Percentiles rank a stretch among this genome's conserved stretches.
Evolutionary conservation across 2,113 vertebrate genomes (phyloP).

Genomic region (Ginglymostoma cirratum): DNA sequence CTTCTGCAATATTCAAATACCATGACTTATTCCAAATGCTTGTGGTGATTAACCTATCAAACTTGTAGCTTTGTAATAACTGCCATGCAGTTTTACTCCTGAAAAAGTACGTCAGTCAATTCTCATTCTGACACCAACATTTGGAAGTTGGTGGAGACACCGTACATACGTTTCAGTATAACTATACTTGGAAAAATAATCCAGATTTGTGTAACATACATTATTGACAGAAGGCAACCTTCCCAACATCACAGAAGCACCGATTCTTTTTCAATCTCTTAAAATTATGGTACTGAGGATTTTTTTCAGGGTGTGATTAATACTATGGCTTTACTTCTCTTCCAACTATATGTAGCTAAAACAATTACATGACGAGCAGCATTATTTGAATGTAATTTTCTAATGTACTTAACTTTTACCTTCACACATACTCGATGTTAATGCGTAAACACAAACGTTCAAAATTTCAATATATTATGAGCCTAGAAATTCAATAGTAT

Average conservation of each 20-base stretch:
- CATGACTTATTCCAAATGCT: neutral
- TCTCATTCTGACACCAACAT: neutral
- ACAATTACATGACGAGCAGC: neutral
- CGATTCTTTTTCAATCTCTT: neutral
- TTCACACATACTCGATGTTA: neutral
- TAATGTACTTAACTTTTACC: neutral
- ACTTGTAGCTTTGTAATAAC: neutral
- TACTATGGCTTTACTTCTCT: neutral
- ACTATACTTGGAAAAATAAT: neutral
- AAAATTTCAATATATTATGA: neutral
- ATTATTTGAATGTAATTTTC: neutral
- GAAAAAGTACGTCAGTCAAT: neutral
- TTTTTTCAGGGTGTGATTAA: neutral
- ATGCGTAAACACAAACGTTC: neutral
- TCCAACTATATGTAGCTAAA: neutral
- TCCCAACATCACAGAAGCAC: neutral
- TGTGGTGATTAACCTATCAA: slow-evolving; percentile 26
- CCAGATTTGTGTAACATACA: neutral
- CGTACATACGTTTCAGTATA: neutral
- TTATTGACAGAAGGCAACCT: neutral
- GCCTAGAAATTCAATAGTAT: neutral
- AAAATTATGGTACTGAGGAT: neutral
- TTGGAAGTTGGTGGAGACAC: neutral
- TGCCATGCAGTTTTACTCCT: neutral
- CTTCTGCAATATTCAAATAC: neutral